Conservation (phyloP, 1,140 invertebrate genomes). For the Acromyrmex echinatior region DNA sequence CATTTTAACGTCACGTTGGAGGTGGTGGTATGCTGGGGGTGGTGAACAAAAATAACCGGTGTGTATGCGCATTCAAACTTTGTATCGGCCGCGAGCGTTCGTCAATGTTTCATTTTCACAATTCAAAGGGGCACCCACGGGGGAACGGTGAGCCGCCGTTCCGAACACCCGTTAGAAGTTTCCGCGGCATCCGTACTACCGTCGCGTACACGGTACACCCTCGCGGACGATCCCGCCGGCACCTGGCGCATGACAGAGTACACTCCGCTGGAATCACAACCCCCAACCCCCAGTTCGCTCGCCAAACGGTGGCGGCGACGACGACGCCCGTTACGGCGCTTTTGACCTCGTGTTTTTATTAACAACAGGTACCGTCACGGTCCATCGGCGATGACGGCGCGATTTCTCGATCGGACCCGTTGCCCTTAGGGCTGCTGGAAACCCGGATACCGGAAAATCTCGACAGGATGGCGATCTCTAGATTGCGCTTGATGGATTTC, state of each 20-base stretch:
- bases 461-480: conserved; percentile 23
- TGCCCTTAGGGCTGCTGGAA: conserved; percentile 66
- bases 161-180: conserved; percentile 73
- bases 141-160: conserved; percentile 51
- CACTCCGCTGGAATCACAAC: conserved; percentile 75
- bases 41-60: conserved; percentile 57
- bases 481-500: conserved; percentile 56
- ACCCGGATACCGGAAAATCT: conserved; percentile 63
- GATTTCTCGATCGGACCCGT: conserved; percentile 51
- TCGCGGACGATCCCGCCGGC: conserved; percentile 65
- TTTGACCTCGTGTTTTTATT: conserved; percentile 78
- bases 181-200: conserved; percentile 61
- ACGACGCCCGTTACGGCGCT: conserved; percentile 70
- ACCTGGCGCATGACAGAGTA: conserved; percentile 78
- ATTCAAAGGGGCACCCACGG: conserved; percentile 43
- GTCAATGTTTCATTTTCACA: conserved; percentile 25
- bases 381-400: conserved; percentile 71
- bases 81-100: conserved; percentile 40
- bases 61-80: conserved; percentile 34
- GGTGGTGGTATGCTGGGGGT: not conserved
- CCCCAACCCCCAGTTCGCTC: conserved; percentile 17
- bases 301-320: conserved; percentile 42
- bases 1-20: conserved; percentile 43
- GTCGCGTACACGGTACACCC: conserved; percentile 38
- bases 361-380: conserved; percentile 76